A percentile compares a stretch with the other conserved stretches of the same genome.
phyloP scores from a whole-genome alignment of 2,113 vertebrate genomes.

The Gorsachius goisagi region DNA sequence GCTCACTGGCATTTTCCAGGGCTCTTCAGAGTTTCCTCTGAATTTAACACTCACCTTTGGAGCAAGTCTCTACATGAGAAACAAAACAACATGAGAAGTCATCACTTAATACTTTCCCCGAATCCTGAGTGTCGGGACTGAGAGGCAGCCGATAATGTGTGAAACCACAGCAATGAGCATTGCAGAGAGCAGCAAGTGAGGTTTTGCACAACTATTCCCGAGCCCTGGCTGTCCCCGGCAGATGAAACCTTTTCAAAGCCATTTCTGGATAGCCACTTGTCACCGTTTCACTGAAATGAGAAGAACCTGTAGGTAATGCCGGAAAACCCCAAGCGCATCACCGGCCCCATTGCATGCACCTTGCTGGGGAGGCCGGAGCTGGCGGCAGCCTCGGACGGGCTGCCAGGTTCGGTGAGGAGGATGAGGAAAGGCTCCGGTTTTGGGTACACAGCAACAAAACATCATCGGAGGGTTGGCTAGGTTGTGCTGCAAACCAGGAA shows the following conservation, averaged over 20 bases:
- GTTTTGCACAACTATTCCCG: slow-evolving; percentile 64
- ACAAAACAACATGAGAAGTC: background rate
- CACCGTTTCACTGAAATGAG: slow-evolving; percentile 39
- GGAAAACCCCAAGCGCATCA: background rate
- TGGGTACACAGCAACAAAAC: background rate
- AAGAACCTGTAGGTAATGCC: slow-evolving; percentile 8
- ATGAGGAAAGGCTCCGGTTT: background rate
- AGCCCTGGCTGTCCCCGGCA: background rate
- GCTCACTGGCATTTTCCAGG: background rate
- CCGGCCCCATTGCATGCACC: background rate
- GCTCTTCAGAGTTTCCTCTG: slow-evolving; percentile 20
- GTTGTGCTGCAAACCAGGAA: background rate
- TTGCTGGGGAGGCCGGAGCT: background rate
- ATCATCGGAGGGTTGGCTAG: accelerated
- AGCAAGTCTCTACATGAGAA: background rate
- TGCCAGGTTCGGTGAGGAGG: background rate
- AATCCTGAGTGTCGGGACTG: slow-evolving; percentile 40
- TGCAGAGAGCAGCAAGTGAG: slow-evolving; percentile 27
- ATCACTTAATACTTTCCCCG: slow-evolving; percentile 55
- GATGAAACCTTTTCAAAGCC: slow-evolving; percentile 32
- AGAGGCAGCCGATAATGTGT: background rate
- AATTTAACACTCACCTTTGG: background rate
- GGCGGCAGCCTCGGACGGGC: background rate
- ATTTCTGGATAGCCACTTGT: background rate
- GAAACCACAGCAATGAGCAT: slow-evolving; percentile 61